Base-by-base conservation (phyloP, 2,113 vertebrate genomes). In the Macrotis lagotis region DNA sequence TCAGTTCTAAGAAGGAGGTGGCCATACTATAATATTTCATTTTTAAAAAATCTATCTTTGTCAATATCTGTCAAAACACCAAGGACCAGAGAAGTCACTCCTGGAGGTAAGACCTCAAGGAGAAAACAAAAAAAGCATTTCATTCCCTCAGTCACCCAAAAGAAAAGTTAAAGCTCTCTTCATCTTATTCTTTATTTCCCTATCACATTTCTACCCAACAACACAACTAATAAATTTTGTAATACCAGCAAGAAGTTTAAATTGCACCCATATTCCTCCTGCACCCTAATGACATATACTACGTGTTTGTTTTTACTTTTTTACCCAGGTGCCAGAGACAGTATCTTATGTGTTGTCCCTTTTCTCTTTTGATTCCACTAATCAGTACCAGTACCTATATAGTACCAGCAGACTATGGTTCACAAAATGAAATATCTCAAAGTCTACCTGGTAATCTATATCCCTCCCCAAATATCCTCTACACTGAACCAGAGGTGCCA, bases 31-130 rank as follows among this genome's bases (percentile, higher is more conserved):
- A 59, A 44, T 49, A 22, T 50, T 94, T 92, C 8, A 93, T 92
- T 95, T n/a, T n/a, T 5, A 0, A 48, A 95, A 90, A 10, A n/a
- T n/a, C 4, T 0, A 90, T 55, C 52, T 12, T 91, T 93, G 1
- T 92, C 55, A 93, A 22, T 83, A 83, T 66, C 31, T 74, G 66
- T 74, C 51, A 94, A 51, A 92, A 92, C 44, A 92, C 6, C 93
- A 94, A 53, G 89, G 2, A 3, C 91, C 3, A 12, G n/a, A 50
- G 8, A 89, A 50, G 52, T 50, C 49, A 19, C 28, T 91, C 0
- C 1, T 50, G 48, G 24, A 90, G 95, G 0, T 88, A 3, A 66
- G 9, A 90, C 8, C 49, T 44, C 59, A 90, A 91, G 66, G 66
- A 83, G 66, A 83, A 83, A 44, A n/a, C 44, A 44, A 83, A 44